Conservation (phyloP, 1,140 invertebrate genomes). For the Chironomus tepperi region DNA sequence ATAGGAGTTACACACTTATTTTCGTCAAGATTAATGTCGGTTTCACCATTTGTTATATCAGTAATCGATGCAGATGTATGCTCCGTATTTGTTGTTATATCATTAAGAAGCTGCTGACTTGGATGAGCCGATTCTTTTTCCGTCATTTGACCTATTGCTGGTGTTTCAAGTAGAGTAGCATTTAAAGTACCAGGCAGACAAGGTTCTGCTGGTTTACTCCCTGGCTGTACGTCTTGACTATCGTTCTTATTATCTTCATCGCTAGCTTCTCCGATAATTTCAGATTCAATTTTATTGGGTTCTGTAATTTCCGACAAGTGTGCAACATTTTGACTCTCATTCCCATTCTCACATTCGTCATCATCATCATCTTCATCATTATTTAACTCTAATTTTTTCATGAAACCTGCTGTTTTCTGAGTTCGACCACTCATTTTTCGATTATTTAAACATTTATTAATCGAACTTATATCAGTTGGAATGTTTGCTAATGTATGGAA, state of each 20-base stretch:
- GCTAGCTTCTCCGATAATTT: constrained; percentile 30
- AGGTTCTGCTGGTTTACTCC: constrained; percentile 72
- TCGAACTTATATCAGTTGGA: constrained; percentile 82
- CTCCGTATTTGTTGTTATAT: constrained; percentile 28
- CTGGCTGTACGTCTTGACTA: constrained; percentile 50
- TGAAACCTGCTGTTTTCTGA: constrained; percentile 32
- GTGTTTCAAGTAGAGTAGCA: constrained; percentile 79
- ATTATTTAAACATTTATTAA: constrained; percentile 71
- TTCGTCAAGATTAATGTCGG: not conserved
- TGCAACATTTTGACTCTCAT: constrained; percentile 25
- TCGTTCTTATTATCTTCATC: constrained; percentile 28
- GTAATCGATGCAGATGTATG: constrained; percentile 27
- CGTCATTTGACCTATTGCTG: constrained; percentile 88
- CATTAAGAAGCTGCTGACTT: constrained; percentile 30
- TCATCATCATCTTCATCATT: constrained; percentile 33
- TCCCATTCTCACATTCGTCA: constrained; percentile 27
- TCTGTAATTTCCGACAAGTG: not conserved
- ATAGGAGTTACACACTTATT: not conserved
- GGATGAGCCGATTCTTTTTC: constrained; percentile 86
- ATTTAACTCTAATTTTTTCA: constrained; percentile 30
- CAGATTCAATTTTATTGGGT: constrained; percentile 29
- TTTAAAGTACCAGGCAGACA: constrained; percentile 87
- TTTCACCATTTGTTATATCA: constrained; percentile 13
- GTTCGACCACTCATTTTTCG: constrained; percentile 46
- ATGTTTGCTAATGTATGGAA: constrained; percentile 95